Evolutionary conservation across 1,140 invertebrate species (phyloP).

Genomic region (Lordiphosa mommai): DNA sequence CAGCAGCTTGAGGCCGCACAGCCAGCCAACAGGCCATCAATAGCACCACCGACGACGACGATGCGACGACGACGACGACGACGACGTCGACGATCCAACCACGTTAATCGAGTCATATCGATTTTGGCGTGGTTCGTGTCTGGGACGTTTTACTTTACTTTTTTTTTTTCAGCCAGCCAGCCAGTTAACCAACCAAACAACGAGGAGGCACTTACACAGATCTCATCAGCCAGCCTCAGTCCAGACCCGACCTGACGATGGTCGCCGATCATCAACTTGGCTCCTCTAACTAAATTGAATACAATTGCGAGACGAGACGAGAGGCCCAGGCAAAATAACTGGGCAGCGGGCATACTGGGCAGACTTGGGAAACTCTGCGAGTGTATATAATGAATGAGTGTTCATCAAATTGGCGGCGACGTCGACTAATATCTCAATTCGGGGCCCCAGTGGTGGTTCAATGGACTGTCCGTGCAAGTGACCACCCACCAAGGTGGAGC

Average conservation of each 20-base stretch:
- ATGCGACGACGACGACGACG: slow-evolving; percentile 2
- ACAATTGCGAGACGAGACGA: slow-evolving; percentile 58
- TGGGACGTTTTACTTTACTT: slow-evolving; percentile 65
- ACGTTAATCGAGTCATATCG: slow-evolving; percentile 77
- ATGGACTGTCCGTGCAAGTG: slow-evolving; percentile 29
- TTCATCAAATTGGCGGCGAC: slow-evolving; percentile 78
- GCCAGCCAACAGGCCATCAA: slow-evolving; percentile 20
- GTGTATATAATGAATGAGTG: slow-evolving; percentile 78
- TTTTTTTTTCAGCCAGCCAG: no score
- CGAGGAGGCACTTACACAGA: slow-evolving; percentile 44
- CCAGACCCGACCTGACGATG: slow-evolving; percentile 1
- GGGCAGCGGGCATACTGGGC: background rate
- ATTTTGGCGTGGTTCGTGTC: slow-evolving; percentile 74
- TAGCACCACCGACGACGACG: slow-evolving; percentile 30
- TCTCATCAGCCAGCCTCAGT: slow-evolving; percentile 28
- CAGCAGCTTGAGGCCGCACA: slow-evolving; percentile 32
- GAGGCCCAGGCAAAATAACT: no score
- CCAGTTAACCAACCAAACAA: slow-evolving; percentile 16
- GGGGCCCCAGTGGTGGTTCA: slow-evolving; percentile 30
- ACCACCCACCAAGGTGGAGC: slow-evolving; percentile 49
- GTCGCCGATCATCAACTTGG: slow-evolving; percentile 43
- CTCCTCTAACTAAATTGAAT: slow-evolving; percentile 70
- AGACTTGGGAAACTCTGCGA: slow-evolving; percentile 36
- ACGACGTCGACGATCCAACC: slow-evolving; percentile 28
- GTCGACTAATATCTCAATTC: slow-evolving; percentile 69